Conservation (phyloP, 2,113 vertebrate genomes). For the Colistium nudipinnis region DNA sequence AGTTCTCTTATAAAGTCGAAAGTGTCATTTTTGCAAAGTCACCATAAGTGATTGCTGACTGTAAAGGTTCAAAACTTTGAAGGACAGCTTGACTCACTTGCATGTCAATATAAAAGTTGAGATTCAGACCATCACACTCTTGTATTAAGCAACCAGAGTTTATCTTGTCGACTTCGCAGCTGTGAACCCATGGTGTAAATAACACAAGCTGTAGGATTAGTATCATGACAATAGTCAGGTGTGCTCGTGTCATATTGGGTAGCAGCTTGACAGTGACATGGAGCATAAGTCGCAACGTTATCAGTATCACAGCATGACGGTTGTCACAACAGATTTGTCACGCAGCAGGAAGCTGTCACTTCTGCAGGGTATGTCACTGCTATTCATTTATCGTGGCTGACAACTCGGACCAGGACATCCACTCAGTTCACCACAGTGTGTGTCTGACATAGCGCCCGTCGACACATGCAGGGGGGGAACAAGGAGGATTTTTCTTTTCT, state of each 20-base stretch:
- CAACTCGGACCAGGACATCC: slow-evolving; percentile 55
- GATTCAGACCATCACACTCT: no score
- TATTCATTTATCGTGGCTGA: slow-evolving; percentile 64
- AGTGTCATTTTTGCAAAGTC: not conserved
- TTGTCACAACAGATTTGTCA: slow-evolving; percentile 71
- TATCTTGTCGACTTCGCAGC: not conserved
- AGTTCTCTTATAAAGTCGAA: slow-evolving; percentile 1
- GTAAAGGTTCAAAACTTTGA: not conserved
- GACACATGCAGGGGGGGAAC: not conserved
- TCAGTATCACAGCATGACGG: slow-evolving; percentile 46
- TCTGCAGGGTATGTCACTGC: slow-evolving; percentile 55
- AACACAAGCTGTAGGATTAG: slow-evolving; percentile 1
- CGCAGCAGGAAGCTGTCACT: slow-evolving; percentile 44
- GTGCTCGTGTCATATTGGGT: slow-evolving; percentile 18
- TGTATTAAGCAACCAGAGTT: no score
- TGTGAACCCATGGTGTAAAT: not conserved
- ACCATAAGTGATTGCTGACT: fast-evolving
- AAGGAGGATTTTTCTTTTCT: not conserved
- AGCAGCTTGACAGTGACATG: slow-evolving; percentile 49
- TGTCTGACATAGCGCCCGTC: slow-evolving; percentile 1
- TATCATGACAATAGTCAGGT: slow-evolving; percentile 42
- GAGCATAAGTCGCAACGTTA: slow-evolving; percentile 64
- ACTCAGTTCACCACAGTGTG: slow-evolving; percentile 26
- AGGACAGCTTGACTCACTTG: not conserved
- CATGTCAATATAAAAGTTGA: not conserved